Base-by-base conservation (phyloP, 2,797 vertebrate species). In the Ispidina lecontei region DNA sequence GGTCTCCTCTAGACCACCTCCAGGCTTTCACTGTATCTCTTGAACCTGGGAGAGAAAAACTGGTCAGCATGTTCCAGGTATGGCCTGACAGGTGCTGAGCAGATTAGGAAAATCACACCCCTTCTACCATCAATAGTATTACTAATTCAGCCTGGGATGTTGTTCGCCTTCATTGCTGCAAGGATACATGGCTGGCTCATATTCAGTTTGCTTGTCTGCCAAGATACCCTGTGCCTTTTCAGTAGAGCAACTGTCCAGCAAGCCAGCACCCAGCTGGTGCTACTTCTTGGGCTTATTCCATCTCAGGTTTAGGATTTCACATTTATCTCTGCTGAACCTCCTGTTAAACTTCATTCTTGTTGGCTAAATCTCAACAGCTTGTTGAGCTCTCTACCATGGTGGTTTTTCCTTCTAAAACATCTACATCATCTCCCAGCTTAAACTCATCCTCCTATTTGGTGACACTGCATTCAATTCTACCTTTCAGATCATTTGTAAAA, bases 191-290 rank as follows among this genome's bases (percentile, higher is more conserved):
- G 16, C 71, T 95, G 84, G 71, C 75, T 89, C n/a, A 3, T 26
- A 43, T 71, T 90, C 71, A 47, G 41, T 80, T 76, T 87, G 19
- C 58, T 51, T 51, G 20, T 35, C 51, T 93, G 89, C 87, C 93
- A 94, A 59, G 89, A 59, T 55, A 89, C 33, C 37, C 54, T 71
- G 23, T 65, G 64, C 62, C 49, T 84, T 86, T 91, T 70, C 77
- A 82, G 44, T 37, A 90, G 44, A 86, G 64, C 52, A 79, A 28
- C 81, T 72, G 22, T 49, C 74, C 73, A 64, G 31, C 26, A 47
- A 73, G 47, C 60, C 64, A 94, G 60, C 67, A 25, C 49, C 84
- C 84, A 83, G 65, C 71, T 93, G 89, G 81, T 94, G 55, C 54
- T 84, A 16, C 72, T 91, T 23, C 29, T 84, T 74, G 69, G 64